A percentile compares a stretch with the other conserved stretches of the same genome.
Conservation (phyloP, 2,888 invertebrate species). For the Perizoma affinitatum region DNA sequence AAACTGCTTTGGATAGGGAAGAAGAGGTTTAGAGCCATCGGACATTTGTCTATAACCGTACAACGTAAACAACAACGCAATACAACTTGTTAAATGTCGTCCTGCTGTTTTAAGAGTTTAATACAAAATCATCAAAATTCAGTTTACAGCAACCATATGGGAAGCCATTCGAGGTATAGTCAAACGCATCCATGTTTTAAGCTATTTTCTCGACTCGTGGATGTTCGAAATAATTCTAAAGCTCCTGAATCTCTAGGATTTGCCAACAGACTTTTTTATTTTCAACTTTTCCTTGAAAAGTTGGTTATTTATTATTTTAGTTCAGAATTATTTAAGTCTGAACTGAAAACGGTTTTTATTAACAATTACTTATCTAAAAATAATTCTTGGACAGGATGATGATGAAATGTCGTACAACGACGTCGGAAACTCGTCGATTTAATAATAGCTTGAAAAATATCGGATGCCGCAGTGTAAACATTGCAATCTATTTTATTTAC, state of each 20-base stretch:
- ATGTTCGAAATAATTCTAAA: constrained; percentile 15
- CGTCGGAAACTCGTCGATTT: constrained; percentile 1
- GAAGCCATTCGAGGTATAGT: constrained; percentile 6
- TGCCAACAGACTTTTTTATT: background rate
- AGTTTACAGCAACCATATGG: too few relatives aligned
- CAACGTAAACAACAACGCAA: too few relatives aligned
- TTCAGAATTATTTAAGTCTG: background rate
- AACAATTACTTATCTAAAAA: constrained; percentile 5
- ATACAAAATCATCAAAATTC: too few relatives aligned
- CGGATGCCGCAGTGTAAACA: too few relatives aligned
- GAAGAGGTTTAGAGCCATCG: too few relatives aligned
- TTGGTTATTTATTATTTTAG: background rate
- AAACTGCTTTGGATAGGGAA: too few relatives aligned
- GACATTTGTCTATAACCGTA: too few relatives aligned
- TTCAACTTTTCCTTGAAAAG: too few relatives aligned
- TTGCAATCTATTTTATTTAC: too few relatives aligned
- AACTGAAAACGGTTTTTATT: background rate
- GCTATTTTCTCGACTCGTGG: constrained; percentile 20
- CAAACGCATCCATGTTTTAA: constrained; percentile 9
- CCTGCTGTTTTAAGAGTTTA: too few relatives aligned
- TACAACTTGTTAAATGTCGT: too few relatives aligned
- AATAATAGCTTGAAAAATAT: too few relatives aligned
- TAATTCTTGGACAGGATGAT: constrained; percentile 17
- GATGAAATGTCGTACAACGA: constrained; percentile 11
- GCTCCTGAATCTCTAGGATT: background rate